These are phyloP conservation scores for Acipenser ruthenus DNA, from an alignment of 2,797 vertebrate genomes.

Conservation along the genomic window DNA sequence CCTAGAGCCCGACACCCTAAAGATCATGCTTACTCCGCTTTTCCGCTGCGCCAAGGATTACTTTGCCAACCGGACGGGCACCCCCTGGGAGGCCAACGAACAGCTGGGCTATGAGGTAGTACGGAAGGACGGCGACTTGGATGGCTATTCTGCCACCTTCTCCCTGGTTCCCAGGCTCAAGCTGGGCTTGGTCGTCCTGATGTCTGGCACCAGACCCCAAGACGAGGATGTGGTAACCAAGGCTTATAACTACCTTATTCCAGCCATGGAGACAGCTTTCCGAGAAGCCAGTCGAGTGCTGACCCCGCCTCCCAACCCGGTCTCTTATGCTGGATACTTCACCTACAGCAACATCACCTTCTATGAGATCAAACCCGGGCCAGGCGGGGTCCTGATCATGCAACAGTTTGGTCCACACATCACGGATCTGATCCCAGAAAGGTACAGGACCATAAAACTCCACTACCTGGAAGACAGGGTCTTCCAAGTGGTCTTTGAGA, in stretches of 20 bases:
- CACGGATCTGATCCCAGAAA: conserved; percentile 79
- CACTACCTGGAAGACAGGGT: conserved; percentile 79
- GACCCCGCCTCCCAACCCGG: conserved; percentile 61
- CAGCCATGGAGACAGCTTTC: conserved; percentile 79
- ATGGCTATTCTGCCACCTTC: conserved; percentile 86
- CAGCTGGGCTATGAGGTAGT: conserved; percentile 74
- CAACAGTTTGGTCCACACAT: conserved; percentile 89
- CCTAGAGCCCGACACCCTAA: conserved; percentile 74
- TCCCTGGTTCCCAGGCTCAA: conserved; percentile 80
- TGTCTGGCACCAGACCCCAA: conserved; percentile 77
- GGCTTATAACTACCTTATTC: conserved; percentile 70
- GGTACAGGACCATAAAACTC: conserved; percentile 78
- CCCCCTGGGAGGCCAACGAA: conserved; percentile 88
- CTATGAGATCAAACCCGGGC: conserved; percentile 78
- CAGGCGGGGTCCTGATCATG: conserved; percentile 73
- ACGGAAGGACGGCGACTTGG: conserved; percentile 86
- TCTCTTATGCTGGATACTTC: conserved; percentile 76
- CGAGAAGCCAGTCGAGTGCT: conserved; percentile 66
- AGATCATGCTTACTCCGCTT: conserved; percentile 80
- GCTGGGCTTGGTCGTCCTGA: conserved; percentile 78
- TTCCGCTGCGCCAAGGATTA: conserved; percentile 79
- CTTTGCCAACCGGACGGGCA: conserved; percentile 84
- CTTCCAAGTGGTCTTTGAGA: conserved; percentile 85
- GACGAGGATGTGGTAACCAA: conserved; percentile 66
- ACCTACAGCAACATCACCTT: conserved; percentile 86